A percentile compares a stretch with the other conserved stretches of the same genome.
These are phyloP conservation scores for Elmis aenea DNA, from an alignment of 2,888 invertebrate genomes.

Conservation along the genomic window DNA sequence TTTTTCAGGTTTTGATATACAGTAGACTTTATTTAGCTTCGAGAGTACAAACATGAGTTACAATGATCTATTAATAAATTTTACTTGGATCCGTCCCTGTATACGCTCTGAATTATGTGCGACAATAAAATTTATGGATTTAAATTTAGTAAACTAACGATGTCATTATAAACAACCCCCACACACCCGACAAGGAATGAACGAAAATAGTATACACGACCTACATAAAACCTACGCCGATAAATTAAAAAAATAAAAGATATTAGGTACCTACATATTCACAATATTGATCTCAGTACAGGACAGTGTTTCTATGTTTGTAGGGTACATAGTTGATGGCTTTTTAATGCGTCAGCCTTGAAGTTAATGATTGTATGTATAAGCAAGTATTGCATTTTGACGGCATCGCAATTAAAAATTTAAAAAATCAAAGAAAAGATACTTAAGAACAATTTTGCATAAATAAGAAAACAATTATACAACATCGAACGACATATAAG, in stretches of 20 bases:
- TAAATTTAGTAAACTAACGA: slow-evolving; percentile 29
- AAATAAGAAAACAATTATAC: background rate
- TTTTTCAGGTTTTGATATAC: too few relatives aligned
- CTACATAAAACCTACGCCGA: slow-evolving; percentile 34
- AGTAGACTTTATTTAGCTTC: too few relatives aligned
- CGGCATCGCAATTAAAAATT: too few relatives aligned
- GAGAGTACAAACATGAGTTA: too few relatives aligned
- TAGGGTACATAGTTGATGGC: slow-evolving; percentile 27
- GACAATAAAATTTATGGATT: slow-evolving; percentile 24
- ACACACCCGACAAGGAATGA: slow-evolving; percentile 31
- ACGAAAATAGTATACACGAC: slow-evolving; percentile 34
- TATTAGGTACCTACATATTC: slow-evolving; percentile 29
- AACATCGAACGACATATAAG: background rate
- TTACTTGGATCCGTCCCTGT: too few relatives aligned
- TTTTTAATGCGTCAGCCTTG: too few relatives aligned
- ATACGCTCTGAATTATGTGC: slow-evolving; percentile 13
- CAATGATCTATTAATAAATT: too few relatives aligned
- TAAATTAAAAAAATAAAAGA: slow-evolving; percentile 32
- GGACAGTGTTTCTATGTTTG: slow-evolving; percentile 31
- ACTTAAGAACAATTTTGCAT: too few relatives aligned
- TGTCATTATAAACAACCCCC: slow-evolving; percentile 33
- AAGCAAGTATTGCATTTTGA: too few relatives aligned
- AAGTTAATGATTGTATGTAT: too few relatives aligned
- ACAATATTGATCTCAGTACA: too few relatives aligned
- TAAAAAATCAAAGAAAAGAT: too few relatives aligned